A percentile compares a stretch with the other conserved stretches of the same genome.
Evolutionary conservation across 1,140 invertebrate species (phyloP).

Genomic region (Bombus confusus): DNA sequence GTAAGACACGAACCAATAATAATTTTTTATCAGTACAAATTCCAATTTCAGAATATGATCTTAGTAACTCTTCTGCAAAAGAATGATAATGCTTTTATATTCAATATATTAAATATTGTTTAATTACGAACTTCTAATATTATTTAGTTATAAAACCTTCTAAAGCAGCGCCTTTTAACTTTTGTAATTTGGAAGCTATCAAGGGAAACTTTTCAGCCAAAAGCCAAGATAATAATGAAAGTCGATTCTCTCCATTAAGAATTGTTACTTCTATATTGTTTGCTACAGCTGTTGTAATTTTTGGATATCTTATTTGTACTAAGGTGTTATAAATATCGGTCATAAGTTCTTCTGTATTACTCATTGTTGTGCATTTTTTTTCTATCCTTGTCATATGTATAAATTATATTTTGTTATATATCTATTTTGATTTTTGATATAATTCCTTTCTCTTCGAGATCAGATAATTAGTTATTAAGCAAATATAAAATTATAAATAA

Average conservation of each 20-base stretch:
- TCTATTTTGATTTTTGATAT: not conserved
- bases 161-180: conserved; percentile 47
- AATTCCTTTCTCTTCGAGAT: not conserved
- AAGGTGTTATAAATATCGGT: conserved; percentile 55
- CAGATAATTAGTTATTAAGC: not conserved
- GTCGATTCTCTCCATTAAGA: conserved; percentile 59
- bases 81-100: not conserved
- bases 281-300: conserved; percentile 51
- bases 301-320: conserved; percentile 59
- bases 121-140: not conserved
- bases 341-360: conserved; percentile 42
- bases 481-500: not conserved
- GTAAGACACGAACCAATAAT: conserved; percentile 54
- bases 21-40: conserved; percentile 53
- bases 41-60: conserved; percentile 59
- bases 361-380: conserved; percentile 30
- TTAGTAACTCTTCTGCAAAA: conserved; percentile 52
- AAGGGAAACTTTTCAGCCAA: conserved; percentile 32
- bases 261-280: conserved; percentile 54
- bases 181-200: conserved; percentile 27
- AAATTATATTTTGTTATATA: not conserved
- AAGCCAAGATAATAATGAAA: conserved; percentile 62
- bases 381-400: not conserved
- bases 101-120: not conserved
- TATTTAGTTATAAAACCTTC: conserved; percentile 48